phyloP scores from a whole-genome alignment of 2,888 invertebrate species.

The Stenolophus ochropezus region DNA sequence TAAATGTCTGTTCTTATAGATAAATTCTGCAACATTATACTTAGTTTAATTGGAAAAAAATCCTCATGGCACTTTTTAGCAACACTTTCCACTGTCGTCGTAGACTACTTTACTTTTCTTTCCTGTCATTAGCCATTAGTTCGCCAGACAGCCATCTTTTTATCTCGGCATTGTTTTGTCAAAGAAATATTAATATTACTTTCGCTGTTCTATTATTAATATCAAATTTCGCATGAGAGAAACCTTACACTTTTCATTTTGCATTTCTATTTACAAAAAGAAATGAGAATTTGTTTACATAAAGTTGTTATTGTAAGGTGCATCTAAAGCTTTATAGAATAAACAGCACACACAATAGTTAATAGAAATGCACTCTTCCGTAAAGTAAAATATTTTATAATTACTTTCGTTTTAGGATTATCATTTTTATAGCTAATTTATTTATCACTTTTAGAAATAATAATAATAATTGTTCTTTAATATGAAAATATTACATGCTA shows the following conservation, averaged over 20 bases:
- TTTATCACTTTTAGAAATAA: too few relatives aligned
- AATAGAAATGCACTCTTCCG: not conserved
- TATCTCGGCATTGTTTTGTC: conserved; percentile 16
- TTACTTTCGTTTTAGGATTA: too few relatives aligned
- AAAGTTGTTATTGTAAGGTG: conserved; percentile 6
- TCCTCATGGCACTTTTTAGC: too few relatives aligned
- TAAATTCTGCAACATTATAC: too few relatives aligned
- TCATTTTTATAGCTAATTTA: too few relatives aligned
- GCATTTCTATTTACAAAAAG: not conserved
- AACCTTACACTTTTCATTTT: conserved; percentile 23
- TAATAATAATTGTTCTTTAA: too few relatives aligned
- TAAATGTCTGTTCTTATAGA: too few relatives aligned
- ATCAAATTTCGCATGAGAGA: conserved; percentile 29
- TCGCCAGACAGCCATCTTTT: conserved; percentile 3
- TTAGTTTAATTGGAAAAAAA: too few relatives aligned
- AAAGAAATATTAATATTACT: conserved; percentile 31
- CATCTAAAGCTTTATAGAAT: too few relatives aligned
- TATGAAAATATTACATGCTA: too few relatives aligned
- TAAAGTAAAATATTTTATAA: too few relatives aligned
- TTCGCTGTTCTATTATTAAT: conserved; percentile 33
- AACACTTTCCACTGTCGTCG: not conserved
- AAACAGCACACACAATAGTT: too few relatives aligned
- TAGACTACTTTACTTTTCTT: not conserved
- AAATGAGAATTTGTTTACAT: not conserved
- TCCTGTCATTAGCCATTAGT: conserved; percentile 25